Base-by-base conservation (phyloP, 2,113 vertebrate genomes). In the Melospiza melodia region DNA sequence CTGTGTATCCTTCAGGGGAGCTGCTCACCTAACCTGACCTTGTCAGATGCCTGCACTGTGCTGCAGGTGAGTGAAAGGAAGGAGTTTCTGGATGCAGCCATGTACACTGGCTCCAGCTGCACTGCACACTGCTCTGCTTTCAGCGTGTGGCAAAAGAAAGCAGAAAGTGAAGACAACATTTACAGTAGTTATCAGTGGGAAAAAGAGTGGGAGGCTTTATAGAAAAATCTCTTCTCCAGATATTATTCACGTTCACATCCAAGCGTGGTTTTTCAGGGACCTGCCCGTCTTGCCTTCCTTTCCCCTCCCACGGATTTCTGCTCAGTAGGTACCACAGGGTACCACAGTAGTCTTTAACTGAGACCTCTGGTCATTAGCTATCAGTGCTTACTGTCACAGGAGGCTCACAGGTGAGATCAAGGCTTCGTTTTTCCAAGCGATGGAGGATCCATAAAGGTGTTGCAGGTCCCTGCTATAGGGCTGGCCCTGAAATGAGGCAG, bases 21-120 rank as follows among this genome's bases (percentile, higher is more conserved):
- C 59, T 49, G 48, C 51, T 76, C 19, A 31, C 58, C 63, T 16
- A 25, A 19, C 9, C 20, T 62, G 78, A 51, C 30, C 3, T 46
- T n/a, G 19, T 43, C 69, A 67, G 31, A 6, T 75, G 24, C 77
- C 75, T 31, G 49, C 41, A 51, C 22, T 54, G 7, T 12, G 12
- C 20, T 17, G n/a, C 62, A 80, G 55, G 33, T 65, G 51, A 73
- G n/a, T n/a, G 33, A 63, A 71, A 59, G 27, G 25, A 46, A 57
- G 62, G 17, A 0, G 0, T 23, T 75, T 15, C 62, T 57, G 63
- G 27, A 16, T 54, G 46, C 22, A 58, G 0, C 11, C 19, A 1
- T 31, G 12, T 10, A 2, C 13, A 20, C n/a, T 9, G 22, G 41
- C 16, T 35, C 28, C 48, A 49, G 57, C 19, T n/a, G n/a, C 12